Base-by-base conservation (phyloP, 37 sponge, comb jelly and placozoan genomes). In the Cladorhizidae sp. region DNA sequence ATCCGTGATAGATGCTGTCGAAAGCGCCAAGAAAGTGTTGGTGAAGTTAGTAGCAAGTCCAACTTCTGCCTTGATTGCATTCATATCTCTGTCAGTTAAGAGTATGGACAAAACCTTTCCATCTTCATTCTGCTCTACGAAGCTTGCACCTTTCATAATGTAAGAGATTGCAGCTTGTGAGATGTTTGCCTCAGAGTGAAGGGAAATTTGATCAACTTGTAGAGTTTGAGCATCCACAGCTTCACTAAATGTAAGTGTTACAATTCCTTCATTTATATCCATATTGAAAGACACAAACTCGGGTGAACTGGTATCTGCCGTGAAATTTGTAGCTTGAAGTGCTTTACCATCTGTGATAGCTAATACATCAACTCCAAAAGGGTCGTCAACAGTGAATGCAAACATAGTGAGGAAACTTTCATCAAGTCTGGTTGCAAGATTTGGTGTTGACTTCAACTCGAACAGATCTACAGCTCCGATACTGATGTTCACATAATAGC, bases 401-500 rank as follows among this genome's bases (percentile, higher is more conserved):
- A 64, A 41, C 76, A 93, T 63, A 20, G 84, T 81, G 25, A 96
- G 77, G 78, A 90, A 96, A 32, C 86, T 40, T 69, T 81, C 79
- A 39, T 84, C 49, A n/a, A 41, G 40, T 26, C 70, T 83, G 41
- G 71, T 74, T 11, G 86, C 91, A n/a, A 93, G 32, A n/a, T 87
- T 87, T 33, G 54, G 67, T 3, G 80, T 87, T 26, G 86, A 77
- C 78, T 93, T 84, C 33, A 96, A 38, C 31, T 76, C 74, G 76
- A 96, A 96, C 50, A 93, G 64, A 63, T 96, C 97, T n/a, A 81
- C 85, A 21, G 85, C 78, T 56, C 91, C 88, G n/a, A 94, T 77
- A 23, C 67, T 77, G 18, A 96, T 87, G 28, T 40, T 70, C 42
- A 96, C 75, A 22, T 83, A 81, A 35, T 88, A 93, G 36, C 93